Base-by-base conservation (phyloP, 2,888 invertebrate genomes). In the Scaptomyza polygonia region DNA sequence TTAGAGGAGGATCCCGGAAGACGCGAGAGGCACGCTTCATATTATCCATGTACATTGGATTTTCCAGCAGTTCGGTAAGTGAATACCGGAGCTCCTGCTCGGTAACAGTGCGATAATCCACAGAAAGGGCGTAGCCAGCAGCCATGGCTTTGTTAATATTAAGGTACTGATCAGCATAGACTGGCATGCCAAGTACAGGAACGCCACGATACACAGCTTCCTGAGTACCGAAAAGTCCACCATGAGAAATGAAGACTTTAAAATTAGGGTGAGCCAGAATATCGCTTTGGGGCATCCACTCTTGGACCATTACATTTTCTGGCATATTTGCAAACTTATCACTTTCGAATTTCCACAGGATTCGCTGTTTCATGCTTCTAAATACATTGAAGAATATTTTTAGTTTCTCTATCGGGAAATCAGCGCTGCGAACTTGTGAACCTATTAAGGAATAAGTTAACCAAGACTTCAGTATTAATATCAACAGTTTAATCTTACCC, bases 241-340 rank as follows among this genome's bases (percentile, higher is more conserved):
- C 92, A 21, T 92, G 92, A 0, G 90, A 86, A 12, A 92, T 92
- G 68, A 92, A 92, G 0, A 92, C 76, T 59, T 88, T 91, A 0
- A 92, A 77, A 58, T 92, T 92, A 0, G 85, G 89, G 80, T 92
- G 92, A 0, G 89, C 91, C 72, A 90, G 56, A 16, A 93, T 89
- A 70, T 92, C 92, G 34, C 86, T 89, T 72, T 93, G 93, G 0
- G 93, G 93, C 59, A 93, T 78, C 93, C 93, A 93, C 36, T 91
- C 91, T 25, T 88, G 85, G 0, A 92, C 62, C 71, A 90, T 88
- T 0, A 93, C 83, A 72, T 92, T 92, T 6, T 75, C 58, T 0
- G 92, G 90, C 42, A 91, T 53, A 49, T 91, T 79, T 6, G 89
- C 79, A 2, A 90, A 51, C 0, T 78, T 68, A 0, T 91, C 91